These are phyloP conservation scores for Sus cebifrons DNA, from an alignment of 2,797 vertebrate genomes.

Conservation along the genomic window DNA sequence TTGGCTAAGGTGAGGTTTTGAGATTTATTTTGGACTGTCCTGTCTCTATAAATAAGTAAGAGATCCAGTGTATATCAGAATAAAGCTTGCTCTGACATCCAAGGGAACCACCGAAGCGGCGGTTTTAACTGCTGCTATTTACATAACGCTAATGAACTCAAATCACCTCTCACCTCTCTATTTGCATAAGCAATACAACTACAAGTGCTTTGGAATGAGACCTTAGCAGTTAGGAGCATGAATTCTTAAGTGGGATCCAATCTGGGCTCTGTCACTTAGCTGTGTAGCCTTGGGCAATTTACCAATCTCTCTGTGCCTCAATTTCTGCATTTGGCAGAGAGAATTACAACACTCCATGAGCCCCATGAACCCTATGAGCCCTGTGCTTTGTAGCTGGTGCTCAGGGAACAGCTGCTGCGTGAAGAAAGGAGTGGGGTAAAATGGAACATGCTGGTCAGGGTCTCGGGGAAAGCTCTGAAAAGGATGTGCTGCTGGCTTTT, in stretches of 20 bases:
- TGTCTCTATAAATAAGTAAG: constrained; percentile 10
- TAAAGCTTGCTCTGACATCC: background rate
- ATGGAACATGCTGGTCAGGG: fast-evolving
- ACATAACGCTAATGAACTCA: background rate
- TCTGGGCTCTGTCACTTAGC: background rate
- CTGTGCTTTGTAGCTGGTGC: background rate
- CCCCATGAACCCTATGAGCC: too few relatives aligned
- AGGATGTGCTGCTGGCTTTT: background rate
- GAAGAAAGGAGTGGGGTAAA: background rate
- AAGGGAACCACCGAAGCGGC: background rate
- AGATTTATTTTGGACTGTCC: constrained; percentile 59
- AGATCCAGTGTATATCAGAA: background rate
- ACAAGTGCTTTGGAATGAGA: background rate
- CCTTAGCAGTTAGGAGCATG: background rate
- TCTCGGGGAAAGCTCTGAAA: background rate
- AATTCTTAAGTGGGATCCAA: background rate
- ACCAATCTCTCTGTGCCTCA: background rate
- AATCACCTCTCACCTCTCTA: background rate
- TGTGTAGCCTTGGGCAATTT: background rate
- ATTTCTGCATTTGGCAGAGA: background rate
- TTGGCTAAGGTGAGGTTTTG: background rate
- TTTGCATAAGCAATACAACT: background rate
- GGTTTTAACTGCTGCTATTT: background rate
- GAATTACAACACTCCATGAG: background rate
- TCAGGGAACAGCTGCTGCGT: fast-evolving